A percentile compares a stretch with the other conserved stretches of the same genome.
Evolutionary conservation across 2,113 vertebrate species (phyloP).

Genomic region (Telmatochromis sp.): DNA sequence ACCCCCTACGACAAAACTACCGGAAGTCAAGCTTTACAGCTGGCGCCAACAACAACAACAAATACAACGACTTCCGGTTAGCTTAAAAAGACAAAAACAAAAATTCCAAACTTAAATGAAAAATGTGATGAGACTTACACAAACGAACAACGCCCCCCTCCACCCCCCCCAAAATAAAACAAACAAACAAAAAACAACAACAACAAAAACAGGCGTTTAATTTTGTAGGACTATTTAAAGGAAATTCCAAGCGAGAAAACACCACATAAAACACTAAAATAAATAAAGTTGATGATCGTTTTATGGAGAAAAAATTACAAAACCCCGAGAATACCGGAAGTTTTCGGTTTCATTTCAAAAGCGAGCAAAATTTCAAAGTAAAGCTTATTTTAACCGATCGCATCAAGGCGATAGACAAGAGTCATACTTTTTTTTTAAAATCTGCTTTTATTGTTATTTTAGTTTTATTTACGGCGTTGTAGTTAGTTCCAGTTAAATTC

Average conservation of each 20-base stretch:
- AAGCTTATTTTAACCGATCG: neutral
- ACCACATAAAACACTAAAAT: neutral
- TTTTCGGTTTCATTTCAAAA: neutral
- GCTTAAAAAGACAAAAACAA: neutral
- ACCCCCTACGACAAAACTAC: accelerated
- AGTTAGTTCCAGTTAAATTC: neutral
- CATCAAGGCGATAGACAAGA: neutral
- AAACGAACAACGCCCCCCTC: neutral
- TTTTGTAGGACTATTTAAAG: neutral
- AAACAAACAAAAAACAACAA: neutral
- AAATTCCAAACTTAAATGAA: neutral
- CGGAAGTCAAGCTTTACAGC: neutral
- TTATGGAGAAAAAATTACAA: neutral
- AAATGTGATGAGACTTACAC: neutral
- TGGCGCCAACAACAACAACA: neutral
- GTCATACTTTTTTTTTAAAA: neutral
- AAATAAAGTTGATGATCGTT: neutral
- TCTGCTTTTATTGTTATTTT: neutral
- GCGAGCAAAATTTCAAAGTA: neutral
- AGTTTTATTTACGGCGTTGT: neutral
- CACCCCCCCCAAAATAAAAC: neutral
- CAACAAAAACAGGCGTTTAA: neutral
- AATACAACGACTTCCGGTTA: neutral
- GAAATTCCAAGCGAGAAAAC: neutral
- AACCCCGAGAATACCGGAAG: neutral